These are phyloP conservation scores for Mellilla xanthometata DNA, from an alignment of 2,888 invertebrate genomes.

Conservation along the genomic window DNA sequence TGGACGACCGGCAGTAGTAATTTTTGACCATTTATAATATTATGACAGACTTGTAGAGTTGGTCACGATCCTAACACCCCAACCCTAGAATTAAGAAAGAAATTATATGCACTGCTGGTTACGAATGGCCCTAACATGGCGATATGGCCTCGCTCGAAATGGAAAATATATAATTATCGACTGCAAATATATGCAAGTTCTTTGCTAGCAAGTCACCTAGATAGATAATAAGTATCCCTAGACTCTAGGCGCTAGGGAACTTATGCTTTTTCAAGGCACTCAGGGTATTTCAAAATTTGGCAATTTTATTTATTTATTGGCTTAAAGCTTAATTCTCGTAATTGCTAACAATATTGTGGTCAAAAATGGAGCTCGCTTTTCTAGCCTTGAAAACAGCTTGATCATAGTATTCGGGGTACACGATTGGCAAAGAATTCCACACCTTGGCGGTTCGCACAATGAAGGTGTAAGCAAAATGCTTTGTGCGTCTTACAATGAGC, in stretches of 20 bases:
- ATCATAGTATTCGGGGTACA: too few species aligned
- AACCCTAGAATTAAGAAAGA: slow-evolving; percentile 24
- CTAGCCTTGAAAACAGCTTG: too few species aligned
- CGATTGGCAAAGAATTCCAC: too few species aligned
- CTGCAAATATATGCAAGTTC: slow-evolving; percentile 21
- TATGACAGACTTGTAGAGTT: background rate
- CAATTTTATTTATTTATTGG: too few species aligned
- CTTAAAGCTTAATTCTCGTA: too few species aligned
- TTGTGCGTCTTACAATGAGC: too few species aligned
- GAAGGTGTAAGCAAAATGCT: too few species aligned
- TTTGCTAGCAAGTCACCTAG: slow-evolving; percentile 41
- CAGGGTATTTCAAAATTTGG: slow-evolving; percentile 5
- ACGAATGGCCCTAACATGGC: slow-evolving; percentile 18
- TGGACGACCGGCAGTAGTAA: too few species aligned
- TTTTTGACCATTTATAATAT: slow-evolving; percentile 4
- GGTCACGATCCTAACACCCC: slow-evolving; percentile 11
- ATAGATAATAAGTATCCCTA: slow-evolving; percentile 14
- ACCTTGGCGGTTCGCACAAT: too few species aligned
- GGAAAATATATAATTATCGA: slow-evolving; percentile 36
- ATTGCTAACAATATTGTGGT: too few species aligned
- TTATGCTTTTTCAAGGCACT: slow-evolving; percentile 20
- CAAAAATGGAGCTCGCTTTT: too few species aligned
- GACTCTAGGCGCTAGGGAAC: slow-evolving; percentile 3
- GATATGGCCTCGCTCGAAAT: slow-evolving; percentile 26
- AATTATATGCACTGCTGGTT: slow-evolving; percentile 20